Conservation (phyloP, 2,797 vertebrate species). For the Orientallactaga sibirica region DNA sequence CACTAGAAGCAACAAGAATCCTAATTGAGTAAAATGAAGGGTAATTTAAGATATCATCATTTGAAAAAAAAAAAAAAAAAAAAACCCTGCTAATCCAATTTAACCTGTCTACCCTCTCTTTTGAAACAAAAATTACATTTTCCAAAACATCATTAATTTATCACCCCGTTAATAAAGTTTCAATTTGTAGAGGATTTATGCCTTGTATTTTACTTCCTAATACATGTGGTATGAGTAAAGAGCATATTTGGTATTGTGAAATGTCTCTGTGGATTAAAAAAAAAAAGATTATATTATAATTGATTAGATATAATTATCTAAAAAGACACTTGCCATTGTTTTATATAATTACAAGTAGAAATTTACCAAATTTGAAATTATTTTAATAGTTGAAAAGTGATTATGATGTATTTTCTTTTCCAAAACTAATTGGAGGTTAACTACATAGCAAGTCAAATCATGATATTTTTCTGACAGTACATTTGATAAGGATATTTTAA, state of each 20-base stretch:
- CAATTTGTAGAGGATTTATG: slow-evolving; percentile 73
- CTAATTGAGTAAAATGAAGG: slow-evolving; percentile 78
- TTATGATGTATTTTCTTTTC: slow-evolving; percentile 62
- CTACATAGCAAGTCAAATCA: slow-evolving; percentile 70
- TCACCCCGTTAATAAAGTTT: slow-evolving; percentile 81
- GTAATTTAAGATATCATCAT: slow-evolving; percentile 75
- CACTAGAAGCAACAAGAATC: slow-evolving; percentile 21
- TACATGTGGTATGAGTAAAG: slow-evolving; percentile 55
- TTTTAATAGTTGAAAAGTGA: slow-evolving; percentile 76
- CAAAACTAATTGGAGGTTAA: slow-evolving; percentile 81
- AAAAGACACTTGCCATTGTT: slow-evolving; percentile 78
- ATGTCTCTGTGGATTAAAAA: slow-evolving; percentile 74
- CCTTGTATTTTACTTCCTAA: slow-evolving; percentile 65
- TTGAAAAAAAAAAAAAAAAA: slow-evolving; percentile 65
- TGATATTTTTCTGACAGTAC: slow-evolving; percentile 74
- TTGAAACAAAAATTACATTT: slow-evolving; percentile 73
- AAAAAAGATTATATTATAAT: slow-evolving; percentile 79
- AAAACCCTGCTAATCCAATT: slow-evolving; percentile 63
- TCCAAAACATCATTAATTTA: slow-evolving; percentile 76
- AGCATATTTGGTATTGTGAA: slow-evolving; percentile 77
- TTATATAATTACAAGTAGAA: slow-evolving; percentile 74
- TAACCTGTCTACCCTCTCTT: slow-evolving; percentile 78
- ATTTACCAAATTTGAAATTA: slow-evolving; percentile 75
- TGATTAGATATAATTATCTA: slow-evolving; percentile 75
- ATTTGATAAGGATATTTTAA: slow-evolving; percentile 72